Base-by-base conservation (phyloP, 2,797 vertebrate genomes). In the Acanthurus lineatus region DNA sequence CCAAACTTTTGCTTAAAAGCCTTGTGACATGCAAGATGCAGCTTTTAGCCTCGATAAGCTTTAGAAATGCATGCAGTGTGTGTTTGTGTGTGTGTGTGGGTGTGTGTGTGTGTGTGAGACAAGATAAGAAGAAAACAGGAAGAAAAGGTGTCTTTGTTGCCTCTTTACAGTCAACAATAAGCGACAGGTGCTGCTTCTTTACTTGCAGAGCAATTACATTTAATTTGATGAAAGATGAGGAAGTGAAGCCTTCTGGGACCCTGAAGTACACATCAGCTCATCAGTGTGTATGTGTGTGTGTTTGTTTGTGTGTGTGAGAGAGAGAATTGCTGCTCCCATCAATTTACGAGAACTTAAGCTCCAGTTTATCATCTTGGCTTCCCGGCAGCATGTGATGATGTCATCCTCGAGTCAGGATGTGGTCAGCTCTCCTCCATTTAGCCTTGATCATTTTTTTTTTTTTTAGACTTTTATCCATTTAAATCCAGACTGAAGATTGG, bases 301-400 rank as follows among this genome's bases (percentile, higher is more conserved):
- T 65, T 44, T 44, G 73, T 51, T 58, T 53, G 74, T 60, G 76
- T 38, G 45, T 54, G 64, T 57, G 47, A 17, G 48, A 35, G 19
- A 61, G 68, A 60, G 52, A 73, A 83, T 69, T 2, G 3, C 62
- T 73, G 72, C 71, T 57, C 20, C 47, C 49, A 76, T 82, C 58
- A 45, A 40, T 83, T 87, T 88, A 81, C 76, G 28, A 61, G 85
- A 89, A 89, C 7, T 62, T 63, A 38, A 68, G 0, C 51, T 71
- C 52, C 10, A 11, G 56, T 85, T 69, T 74, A 83, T 91, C 83
- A 67, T 79, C 44, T 9, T 0, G n/a, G 62, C 72, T 90, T 88
- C 83, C 86, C 70, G 86, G 81, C 69, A 91, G 72, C 56, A 17
- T 15, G 22, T 69, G 77, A 49, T 83, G 85, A 88, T 86, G 73